Evolutionary conservation across 2,797 vertebrate species (phyloP), one percentile per base, ranked within the genome.

Genomic region (Oreochromis mossambicus): DNA sequence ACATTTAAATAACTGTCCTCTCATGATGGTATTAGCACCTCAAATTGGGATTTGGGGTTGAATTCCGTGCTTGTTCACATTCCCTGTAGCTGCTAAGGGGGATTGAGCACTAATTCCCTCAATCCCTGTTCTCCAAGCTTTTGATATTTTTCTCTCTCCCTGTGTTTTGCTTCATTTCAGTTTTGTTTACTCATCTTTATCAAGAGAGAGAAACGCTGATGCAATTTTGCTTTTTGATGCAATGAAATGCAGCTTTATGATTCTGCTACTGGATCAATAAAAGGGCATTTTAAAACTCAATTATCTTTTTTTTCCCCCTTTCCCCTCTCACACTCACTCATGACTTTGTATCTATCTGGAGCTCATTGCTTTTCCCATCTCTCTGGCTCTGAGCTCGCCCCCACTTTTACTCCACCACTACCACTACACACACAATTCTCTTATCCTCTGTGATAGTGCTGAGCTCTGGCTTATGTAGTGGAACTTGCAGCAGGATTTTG

Each of bases 281-380:
- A 89, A 85, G 63, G 24, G 36, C 81, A 86, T 89, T 88, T 87
- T 81, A 89, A 90, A 90, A 91, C 89, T 85, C 79, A 82, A 85
- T 91, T 84, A 80, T 83, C 56, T 54, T 70, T 55, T 63, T 66
- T 66, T 76, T 26, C 2, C 43, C 21, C 54, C 11, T 63, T 70
- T 50, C 52, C 46, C 73, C 19, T 83, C 78, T 81, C 58, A 29
- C 46, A 48, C 51, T 88, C 41, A 26, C 76, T 86, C 43, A 77
- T n/a, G 11, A 66, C 34, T 83, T 78, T 85, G 26, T 38, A 36
- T 52, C 70, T 34, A 32, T 85, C 77, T 61, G 32, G 1, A 80
- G 32, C 82, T 92, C 55, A 38, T 77, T 84, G 78, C 54, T 43
- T 88, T 66, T 52, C 29, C 56, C 21, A 36, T 79, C 58, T 63